Evolutionary conservation across 2,113 vertebrate species (phyloP), one percentile per base, ranked within the genome.

Genomic region (Sapayoa aenigma): DNA sequence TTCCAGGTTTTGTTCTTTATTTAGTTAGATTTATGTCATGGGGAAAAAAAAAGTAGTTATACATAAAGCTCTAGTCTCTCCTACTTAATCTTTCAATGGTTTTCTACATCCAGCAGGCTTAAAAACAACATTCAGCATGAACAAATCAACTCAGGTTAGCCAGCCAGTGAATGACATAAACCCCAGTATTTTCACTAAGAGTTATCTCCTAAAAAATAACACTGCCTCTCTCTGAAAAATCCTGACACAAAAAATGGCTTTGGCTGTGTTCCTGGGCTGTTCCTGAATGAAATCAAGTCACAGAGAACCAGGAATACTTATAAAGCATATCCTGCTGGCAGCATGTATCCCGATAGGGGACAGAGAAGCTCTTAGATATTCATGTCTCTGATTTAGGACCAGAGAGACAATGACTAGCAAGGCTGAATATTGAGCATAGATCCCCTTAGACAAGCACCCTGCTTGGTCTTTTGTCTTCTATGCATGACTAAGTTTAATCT

Each of bases 361-460:
- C 22, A 37, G 44, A 91, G 65, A 81, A 93, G 5, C n/a, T 79
- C 44, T 87, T 65, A 59, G 35, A 52, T 56, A 86, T 71, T 46
- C 75, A 90, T 17, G 28, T 88, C 55, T 88, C 67, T 84, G 59
- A 86, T 13, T 88, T 86, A 90, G 35, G 33, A 81, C 79, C 41
- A 63, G 50, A 71, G 42, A 86, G 4, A 74, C 71, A 90, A 80
- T 71, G 82, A 92, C 50, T 55, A 77, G 25, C 42, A 76, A 15
- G 50, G 50, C 77, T 77, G 79, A 95, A 90, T 96, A 94, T 84
- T 93, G 83, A 94, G 35, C n/a, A 63, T n/a, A 86, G 28, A 63
- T 62, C 30, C 39, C 75, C 9, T 62, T 58, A 80, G 76, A 90
- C 23, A 86, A 86, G 27, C 42, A 77, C 27, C 41, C 50, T 81